These are phyloP conservation scores for Anthoscopus minutus DNA, from an alignment of 2,113 vertebrate genomes.

Conservation along the genomic window DNA sequence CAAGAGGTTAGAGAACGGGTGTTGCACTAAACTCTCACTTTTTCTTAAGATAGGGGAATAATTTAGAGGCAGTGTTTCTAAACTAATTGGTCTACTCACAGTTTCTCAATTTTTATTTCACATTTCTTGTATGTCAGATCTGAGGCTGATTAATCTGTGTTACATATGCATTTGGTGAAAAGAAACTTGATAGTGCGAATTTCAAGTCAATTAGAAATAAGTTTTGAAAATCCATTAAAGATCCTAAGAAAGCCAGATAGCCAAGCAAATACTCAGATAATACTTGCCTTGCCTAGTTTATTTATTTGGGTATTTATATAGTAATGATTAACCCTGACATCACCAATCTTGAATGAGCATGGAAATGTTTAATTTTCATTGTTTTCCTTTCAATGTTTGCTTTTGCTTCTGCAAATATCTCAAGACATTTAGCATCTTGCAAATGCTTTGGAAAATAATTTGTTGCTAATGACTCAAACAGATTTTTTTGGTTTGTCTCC, in stretches of 20 bases:
- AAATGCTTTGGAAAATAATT: slow-evolving; percentile 8
- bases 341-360: slow-evolving; percentile 1
- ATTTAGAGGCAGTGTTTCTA: not conserved
- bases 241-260: not conserved
- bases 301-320: not conserved
- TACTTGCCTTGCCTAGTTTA: not conserved
- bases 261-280: slow-evolving; percentile 1
- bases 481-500: not conserved
- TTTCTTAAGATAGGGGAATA: not conserved
- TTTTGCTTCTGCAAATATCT: slow-evolving; percentile 21
- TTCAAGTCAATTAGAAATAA: not conserved
- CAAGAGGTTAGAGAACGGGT: not conserved
- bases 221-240: not conserved
- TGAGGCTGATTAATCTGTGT: not conserved
- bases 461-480: not conserved
- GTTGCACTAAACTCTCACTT: not conserved
- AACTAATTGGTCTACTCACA: not conserved
- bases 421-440: not conserved
- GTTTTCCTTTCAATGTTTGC: not conserved
- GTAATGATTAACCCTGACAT: slow-evolving; percentile 7
- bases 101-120: not conserved
- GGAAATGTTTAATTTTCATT: slow-evolving; percentile 27
- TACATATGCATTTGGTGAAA: not conserved
- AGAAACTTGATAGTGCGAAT: not conserved
- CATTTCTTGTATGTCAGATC: not conserved